Percentiles rank a stretch among this genome's conserved stretches.
Evolutionary conservation across 2,113 vertebrate genomes (phyloP).

Genomic region (Salvelinus alpinus): DNA sequence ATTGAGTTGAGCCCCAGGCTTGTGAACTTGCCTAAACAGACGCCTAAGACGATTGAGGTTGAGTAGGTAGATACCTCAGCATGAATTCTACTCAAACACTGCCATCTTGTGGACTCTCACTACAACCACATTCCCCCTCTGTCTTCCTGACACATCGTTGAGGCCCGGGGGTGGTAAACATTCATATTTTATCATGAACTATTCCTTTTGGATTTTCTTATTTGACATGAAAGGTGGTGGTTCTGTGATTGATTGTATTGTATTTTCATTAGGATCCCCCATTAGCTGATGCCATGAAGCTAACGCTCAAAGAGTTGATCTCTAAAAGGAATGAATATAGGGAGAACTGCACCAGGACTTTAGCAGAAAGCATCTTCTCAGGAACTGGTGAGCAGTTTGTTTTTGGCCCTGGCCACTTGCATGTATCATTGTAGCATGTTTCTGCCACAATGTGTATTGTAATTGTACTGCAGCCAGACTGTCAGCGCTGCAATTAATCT

Average conservation of each 20-base stretch:
- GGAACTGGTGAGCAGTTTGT: constrained; percentile 69
- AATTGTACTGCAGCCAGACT: too few relatives aligned
- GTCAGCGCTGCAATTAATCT: too few relatives aligned
- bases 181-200: background rate
- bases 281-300: too few relatives aligned
- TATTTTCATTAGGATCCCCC: too few relatives aligned
- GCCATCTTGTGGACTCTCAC: constrained; percentile 56
- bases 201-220: constrained; percentile 23
- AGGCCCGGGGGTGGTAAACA: too few relatives aligned
- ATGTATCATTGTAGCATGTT: background rate
- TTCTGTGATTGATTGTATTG: constrained; percentile 53
- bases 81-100: constrained; percentile 42
- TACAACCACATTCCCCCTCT: constrained; percentile 13
- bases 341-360: constrained; percentile 79
- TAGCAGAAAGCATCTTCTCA: constrained; percentile 55
- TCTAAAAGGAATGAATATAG: constrained; percentile 82
- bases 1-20: too few relatives aligned
- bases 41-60: too few relatives aligned
- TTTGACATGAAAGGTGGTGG: constrained; percentile 70
- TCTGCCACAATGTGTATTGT: too few relatives aligned
- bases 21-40: too few relatives aligned
- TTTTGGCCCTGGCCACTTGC: background rate
- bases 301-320: constrained; percentile 76
- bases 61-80: too few relatives aligned
- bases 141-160: background rate